phyloP scores from a whole-genome alignment of 2,113 vertebrate species.

The Varanus salvator region DNA sequence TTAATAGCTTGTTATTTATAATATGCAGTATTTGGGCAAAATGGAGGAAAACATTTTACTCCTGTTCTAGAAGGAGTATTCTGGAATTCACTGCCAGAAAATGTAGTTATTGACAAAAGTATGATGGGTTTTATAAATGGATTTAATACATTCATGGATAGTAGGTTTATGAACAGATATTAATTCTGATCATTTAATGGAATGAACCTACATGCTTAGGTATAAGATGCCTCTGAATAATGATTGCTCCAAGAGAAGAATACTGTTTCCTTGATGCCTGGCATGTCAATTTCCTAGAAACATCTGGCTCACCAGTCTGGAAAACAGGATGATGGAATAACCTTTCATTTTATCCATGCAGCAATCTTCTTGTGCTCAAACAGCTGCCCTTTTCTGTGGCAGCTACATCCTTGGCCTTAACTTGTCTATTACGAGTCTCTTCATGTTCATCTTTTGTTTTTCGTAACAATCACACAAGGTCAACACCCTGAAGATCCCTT shows the following conservation, averaged over 20 bases:
- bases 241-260: neutral
- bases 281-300: neutral
- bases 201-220: neutral
- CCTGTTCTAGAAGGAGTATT: neutral
- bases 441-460: neutral
- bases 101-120: too few species aligned
- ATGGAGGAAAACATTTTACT: neutral
- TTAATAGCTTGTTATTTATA: neutral
- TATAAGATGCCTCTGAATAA: neutral
- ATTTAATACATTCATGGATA: neutral
- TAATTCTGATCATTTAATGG: too few species aligned
- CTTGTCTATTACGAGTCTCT: neutral
- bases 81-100: neutral
- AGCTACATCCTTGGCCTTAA: neutral
- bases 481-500: neutral
- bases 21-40: neutral
- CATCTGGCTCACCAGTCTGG: neutral
- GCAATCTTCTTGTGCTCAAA: neutral
- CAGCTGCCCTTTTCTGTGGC: neutral
- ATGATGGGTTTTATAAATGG: neutral
- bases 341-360: neutral
- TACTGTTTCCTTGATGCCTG: neutral
- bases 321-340: neutral
- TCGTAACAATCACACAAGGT: too few species aligned
- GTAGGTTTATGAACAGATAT: neutral